Percentiles rank a stretch among this genome's conserved stretches.
Evolutionary conservation across 2,797 vertebrate genomes (phyloP).

Genomic region (Tauraco hartlaubi): DNA sequence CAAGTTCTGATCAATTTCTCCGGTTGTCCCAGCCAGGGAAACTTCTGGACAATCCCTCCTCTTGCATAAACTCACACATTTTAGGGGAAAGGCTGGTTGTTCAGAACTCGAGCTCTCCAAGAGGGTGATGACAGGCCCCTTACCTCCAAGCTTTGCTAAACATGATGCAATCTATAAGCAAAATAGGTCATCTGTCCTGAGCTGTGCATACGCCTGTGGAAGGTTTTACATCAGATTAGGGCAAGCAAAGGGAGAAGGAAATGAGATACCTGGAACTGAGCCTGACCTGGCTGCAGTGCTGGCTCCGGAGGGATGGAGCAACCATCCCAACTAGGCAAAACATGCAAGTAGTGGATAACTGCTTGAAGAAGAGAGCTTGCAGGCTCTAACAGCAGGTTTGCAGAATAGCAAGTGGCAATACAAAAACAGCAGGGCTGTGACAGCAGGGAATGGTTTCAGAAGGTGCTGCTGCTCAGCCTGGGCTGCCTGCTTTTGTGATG

Average conservation of each 20-base stretch:
- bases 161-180: not conserved
- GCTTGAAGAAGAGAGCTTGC: not conserved
- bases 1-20: not conserved
- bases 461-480: not conserved
- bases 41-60: not conserved
- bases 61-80: not conserved
- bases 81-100: not conserved
- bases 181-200: not conserved
- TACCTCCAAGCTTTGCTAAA: not conserved
- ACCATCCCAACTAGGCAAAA: not conserved
- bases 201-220: accelerated
- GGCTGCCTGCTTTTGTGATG: not conserved
- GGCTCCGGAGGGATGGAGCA: not conserved
- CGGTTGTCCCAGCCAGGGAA: not conserved
- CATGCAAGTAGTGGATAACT: not conserved
- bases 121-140: slow-evolving; percentile 28
- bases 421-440: not conserved
- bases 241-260: not conserved
- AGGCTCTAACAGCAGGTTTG: not conserved
- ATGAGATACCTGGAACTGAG: not conserved
- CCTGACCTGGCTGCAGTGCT: not conserved
- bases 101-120: not conserved
- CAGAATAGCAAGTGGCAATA: not conserved
- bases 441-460: not conserved
- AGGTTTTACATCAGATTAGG: not conserved